Conservation (phyloP, 2,888 invertebrate species). For the Troides oblongomaculatus region DNA sequence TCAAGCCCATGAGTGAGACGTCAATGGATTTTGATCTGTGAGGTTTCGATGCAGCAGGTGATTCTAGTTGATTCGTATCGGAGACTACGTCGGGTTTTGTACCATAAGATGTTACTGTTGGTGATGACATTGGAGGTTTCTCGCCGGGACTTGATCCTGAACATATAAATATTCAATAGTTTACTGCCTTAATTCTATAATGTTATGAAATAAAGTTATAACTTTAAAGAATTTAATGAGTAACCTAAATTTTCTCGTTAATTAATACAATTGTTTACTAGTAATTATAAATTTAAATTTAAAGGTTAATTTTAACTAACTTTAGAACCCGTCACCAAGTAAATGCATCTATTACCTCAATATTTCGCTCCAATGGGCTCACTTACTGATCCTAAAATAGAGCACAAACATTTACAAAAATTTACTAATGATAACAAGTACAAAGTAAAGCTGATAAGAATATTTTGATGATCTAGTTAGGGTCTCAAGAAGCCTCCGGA, state of each 20-base stretch:
- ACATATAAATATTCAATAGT: conserved; percentile 30
- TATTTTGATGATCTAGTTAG: no score
- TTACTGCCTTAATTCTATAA: no score
- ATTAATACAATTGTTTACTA: no score
- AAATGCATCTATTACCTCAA: conserved; percentile 52
- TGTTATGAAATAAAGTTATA: no score
- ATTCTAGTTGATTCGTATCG: conserved; percentile 62
- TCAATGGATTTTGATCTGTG: conserved; percentile 80
- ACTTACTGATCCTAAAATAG: conserved; percentile 62
- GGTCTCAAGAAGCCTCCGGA: no score
- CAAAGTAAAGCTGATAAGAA: background rate
- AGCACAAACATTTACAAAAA: conserved; percentile 34
- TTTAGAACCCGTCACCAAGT: conserved; percentile 31
- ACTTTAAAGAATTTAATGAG: no score
- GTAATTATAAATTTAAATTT: no score
- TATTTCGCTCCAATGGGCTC: conserved; percentile 52
- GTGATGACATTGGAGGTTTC: conserved; percentile 63
- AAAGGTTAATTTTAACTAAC: background rate
- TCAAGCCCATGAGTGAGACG: conserved; percentile 63
- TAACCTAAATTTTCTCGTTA: no score
- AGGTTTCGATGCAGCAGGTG: conserved; percentile 65
- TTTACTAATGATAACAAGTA: conserved; percentile 6
- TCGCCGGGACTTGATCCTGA: conserved; percentile 74
- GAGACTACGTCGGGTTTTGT: conserved; percentile 52
- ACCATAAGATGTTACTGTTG: conserved; percentile 61